Percentiles rank a stretch among this genome's conserved stretches.
Conservation (phyloP, 2,888 invertebrate species). For the Formica aserva region DNA sequence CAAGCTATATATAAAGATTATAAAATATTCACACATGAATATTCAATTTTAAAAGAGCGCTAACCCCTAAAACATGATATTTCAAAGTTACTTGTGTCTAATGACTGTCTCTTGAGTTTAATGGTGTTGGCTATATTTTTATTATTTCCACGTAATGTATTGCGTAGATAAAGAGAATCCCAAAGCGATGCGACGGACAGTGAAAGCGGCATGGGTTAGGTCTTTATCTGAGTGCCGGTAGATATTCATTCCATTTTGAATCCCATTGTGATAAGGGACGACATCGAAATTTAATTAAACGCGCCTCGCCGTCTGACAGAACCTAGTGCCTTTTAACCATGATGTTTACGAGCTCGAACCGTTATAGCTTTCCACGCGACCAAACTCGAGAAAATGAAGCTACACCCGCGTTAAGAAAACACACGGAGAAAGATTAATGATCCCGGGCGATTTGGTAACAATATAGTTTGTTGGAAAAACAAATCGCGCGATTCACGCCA, state of each 20-base stretch:
- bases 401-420: slow-evolving; percentile 45
- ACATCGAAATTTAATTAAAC: slow-evolving; percentile 77
- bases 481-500: slow-evolving; percentile 16
- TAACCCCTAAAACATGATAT: slow-evolving; percentile 2
- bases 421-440: slow-evolving; percentile 60
- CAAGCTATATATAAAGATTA: background rate
- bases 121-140: slow-evolving; percentile 29
- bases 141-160: slow-evolving; percentile 7
- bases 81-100: slow-evolving; percentile 8
- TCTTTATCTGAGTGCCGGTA: slow-evolving; percentile 46
- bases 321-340: slow-evolving; percentile 61
- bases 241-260: slow-evolving; percentile 56
- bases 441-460: slow-evolving; percentile 23
- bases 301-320: slow-evolving; percentile 57
- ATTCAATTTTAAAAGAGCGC: slow-evolving; percentile 12
- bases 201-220: slow-evolving; percentile 64
- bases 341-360: slow-evolving; percentile 56
- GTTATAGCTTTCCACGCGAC: slow-evolving; percentile 59
- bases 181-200: slow-evolving; percentile 50
- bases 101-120: slow-evolving; percentile 7
- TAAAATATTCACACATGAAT: background rate
- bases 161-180: background rate
- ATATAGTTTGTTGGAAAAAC: slow-evolving; percentile 15
- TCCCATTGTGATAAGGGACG: slow-evolving; percentile 70
- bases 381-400: slow-evolving; percentile 44